Evolutionary conservation across 2,888 invertebrate species (phyloP).

Genomic region (Drosophila multiciliata): DNA sequence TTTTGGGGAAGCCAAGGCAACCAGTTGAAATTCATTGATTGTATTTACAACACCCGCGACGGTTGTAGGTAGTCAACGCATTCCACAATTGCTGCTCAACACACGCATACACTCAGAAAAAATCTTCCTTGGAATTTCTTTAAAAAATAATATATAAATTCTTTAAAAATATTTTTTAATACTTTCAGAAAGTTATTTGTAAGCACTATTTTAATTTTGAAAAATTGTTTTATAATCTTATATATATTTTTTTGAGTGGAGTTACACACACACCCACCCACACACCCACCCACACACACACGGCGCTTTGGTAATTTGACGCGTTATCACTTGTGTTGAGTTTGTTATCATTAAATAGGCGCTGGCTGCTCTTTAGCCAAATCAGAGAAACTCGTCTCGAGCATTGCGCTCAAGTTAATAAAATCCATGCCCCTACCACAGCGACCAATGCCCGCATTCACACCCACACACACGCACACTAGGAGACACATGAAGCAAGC

Average conservation of each 20-base stretch:
- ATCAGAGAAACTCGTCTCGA: conserved; percentile 54
- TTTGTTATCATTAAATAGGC: conserved; percentile 80
- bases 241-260: neutral
- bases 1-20: conserved; percentile 59
- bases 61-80: conserved; percentile 36
- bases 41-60: conserved; percentile 77
- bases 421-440: conserved; percentile 53
- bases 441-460: conserved; percentile 6
- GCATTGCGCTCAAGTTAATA: conserved; percentile 69
- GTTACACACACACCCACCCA: conserved; percentile 6
- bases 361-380: conserved; percentile 75
- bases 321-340: conserved; percentile 81
- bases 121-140: neutral
- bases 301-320: conserved; percentile 77
- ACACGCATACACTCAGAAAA: conserved; percentile 5
- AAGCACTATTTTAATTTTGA: neutral
- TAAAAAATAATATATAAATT: neutral
- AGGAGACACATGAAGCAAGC: conserved; percentile 64
- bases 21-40: conserved; percentile 82
- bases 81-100: conserved; percentile 17
- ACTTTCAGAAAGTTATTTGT: neutral
- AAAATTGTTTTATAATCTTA: neutral
- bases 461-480: conserved; percentile 22
- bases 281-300: conserved; percentile 2
- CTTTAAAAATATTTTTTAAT: neutral